Evolutionary conservation across 2,113 vertebrate genomes (phyloP).

Genomic region (Noturus placidus): DNA sequence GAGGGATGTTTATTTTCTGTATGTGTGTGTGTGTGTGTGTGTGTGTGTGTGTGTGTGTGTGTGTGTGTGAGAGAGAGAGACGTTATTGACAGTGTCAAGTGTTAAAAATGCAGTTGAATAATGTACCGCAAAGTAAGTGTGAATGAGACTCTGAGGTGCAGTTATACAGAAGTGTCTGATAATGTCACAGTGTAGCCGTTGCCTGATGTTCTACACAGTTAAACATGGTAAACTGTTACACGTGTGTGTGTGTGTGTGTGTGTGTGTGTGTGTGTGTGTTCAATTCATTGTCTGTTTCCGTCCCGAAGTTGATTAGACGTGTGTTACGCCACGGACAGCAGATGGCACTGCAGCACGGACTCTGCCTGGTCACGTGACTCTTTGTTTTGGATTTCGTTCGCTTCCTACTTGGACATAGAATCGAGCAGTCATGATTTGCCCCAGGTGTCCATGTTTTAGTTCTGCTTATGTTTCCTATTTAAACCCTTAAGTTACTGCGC

Average conservation of each 20-base stretch:
- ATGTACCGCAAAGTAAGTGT: not conserved
- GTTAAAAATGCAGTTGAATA: not conserved
- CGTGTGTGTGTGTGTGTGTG: not conserved
- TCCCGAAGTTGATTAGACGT: not conserved
- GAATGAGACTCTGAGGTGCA: conserved; percentile 6
- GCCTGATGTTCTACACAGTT: not conserved
- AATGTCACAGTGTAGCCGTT: not conserved
- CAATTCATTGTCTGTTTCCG: not conserved
- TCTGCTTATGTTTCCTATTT: no score
- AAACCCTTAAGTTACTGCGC: no score
- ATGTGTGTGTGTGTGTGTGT: not conserved
- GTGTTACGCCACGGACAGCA: no score
- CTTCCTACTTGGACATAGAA: no score
- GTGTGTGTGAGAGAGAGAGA: not conserved
- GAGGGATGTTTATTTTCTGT: not conserved
- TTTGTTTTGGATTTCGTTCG: no score
- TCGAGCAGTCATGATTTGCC: no score
- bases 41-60: conserved; percentile 2
- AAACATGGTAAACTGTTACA: not conserved
- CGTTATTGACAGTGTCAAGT: not conserved
- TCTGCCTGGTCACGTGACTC: no score
- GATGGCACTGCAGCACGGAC: no score
- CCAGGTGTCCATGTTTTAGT: no score
- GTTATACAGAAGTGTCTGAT: conserved; percentile 5
- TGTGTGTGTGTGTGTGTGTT: not conserved